Evolutionary conservation across 92 coral and sea anemone species (phyloP).

Genomic region (Montipora capitata): DNA sequence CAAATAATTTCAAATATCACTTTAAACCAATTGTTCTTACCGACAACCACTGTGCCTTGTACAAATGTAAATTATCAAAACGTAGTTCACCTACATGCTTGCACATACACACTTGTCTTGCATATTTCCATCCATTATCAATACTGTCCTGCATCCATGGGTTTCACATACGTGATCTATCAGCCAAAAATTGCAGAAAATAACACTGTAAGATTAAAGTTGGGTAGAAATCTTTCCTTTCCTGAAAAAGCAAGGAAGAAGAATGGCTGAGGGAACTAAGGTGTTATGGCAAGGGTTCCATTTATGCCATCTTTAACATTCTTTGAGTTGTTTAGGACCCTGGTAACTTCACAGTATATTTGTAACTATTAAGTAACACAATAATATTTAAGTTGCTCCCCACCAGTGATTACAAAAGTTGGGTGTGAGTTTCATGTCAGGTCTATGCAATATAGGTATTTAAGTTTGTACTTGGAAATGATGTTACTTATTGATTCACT

Average conservation of each 20-base stretch:
- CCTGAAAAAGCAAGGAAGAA: too few relatives aligned
- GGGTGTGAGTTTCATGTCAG: too few relatives aligned
- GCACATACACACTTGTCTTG: slow-evolving; percentile 28
- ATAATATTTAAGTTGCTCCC: too few relatives aligned
- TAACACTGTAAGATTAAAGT: slow-evolving; percentile 10
- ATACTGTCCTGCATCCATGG: slow-evolving; percentile 18
- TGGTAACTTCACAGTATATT: too few relatives aligned
- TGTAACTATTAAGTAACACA: too few relatives aligned
- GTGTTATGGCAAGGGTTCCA: too few relatives aligned
- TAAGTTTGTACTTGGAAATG: too few relatives aligned
- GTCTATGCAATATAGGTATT: too few relatives aligned
- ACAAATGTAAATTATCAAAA: not conserved
- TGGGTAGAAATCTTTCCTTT: too few relatives aligned
- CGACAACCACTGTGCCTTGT: slow-evolving; percentile 23
- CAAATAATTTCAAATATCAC: slow-evolving; percentile 7
- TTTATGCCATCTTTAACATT: too few relatives aligned
- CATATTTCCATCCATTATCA: slow-evolving; percentile 43
- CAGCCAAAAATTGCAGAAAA: not conserved
- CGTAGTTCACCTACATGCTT: slow-evolving; percentile 24
- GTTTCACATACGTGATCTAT: slow-evolving; percentile 13
- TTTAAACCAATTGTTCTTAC: slow-evolving; percentile 19
- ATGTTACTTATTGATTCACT: too few relatives aligned
- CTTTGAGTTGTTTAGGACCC: not conserved
- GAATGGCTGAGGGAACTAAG: not conserved
- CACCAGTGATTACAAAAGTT: too few relatives aligned